Percentiles rank a stretch among this genome's conserved stretches.
Conservation (phyloP, 2,888 invertebrate genomes). For the Podabrus alpinus region DNA sequence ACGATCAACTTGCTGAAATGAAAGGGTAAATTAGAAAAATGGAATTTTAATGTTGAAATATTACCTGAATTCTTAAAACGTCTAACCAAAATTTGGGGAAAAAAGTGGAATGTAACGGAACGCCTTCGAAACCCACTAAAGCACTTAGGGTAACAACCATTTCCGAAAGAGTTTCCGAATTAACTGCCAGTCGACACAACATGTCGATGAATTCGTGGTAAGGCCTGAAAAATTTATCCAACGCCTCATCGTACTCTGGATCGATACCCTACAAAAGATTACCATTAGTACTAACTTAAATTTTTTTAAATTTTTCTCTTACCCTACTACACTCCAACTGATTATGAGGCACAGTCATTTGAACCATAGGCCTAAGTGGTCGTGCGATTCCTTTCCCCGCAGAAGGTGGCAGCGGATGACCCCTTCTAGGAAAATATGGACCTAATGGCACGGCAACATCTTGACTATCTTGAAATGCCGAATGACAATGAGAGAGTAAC, state of each 20-base stretch:
- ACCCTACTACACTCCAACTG: slow-evolving; percentile 72
- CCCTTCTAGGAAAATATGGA: slow-evolving; percentile 76
- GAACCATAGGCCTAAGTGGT: slow-evolving; percentile 80
- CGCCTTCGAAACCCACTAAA: slow-evolving; percentile 89
- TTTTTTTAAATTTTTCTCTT: slow-evolving; percentile 30
- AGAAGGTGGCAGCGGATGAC: slow-evolving; percentile 62
- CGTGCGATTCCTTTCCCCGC: slow-evolving; percentile 66
- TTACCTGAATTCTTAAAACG: slow-evolving; percentile 73
- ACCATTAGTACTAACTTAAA: neutral
- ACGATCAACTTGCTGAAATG: slow-evolving; percentile 69
- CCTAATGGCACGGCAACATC: slow-evolving; percentile 72
- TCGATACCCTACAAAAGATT: slow-evolving; percentile 64
- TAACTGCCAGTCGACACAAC: slow-evolving; percentile 85
- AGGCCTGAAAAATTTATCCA: slow-evolving; percentile 79
- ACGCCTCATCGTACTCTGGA: slow-evolving; percentile 74
- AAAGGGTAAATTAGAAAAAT: neutral
- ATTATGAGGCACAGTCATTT: slow-evolving; percentile 80
- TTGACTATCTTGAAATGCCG: slow-evolving; percentile 75
- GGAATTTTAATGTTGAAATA: neutral
- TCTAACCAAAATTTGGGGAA: slow-evolving; percentile 94
- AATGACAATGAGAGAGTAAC: slow-evolving; percentile 82
- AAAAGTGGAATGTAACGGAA: slow-evolving; percentile 83
- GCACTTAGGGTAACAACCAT: slow-evolving; percentile 84
- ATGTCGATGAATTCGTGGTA: slow-evolving; percentile 90
- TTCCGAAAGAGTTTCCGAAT: slow-evolving; percentile 84